Evolutionary conservation across 1,140 invertebrate species (phyloP), one percentile per base, ranked within the genome.

Genomic region (Drosophila triauraria): DNA sequence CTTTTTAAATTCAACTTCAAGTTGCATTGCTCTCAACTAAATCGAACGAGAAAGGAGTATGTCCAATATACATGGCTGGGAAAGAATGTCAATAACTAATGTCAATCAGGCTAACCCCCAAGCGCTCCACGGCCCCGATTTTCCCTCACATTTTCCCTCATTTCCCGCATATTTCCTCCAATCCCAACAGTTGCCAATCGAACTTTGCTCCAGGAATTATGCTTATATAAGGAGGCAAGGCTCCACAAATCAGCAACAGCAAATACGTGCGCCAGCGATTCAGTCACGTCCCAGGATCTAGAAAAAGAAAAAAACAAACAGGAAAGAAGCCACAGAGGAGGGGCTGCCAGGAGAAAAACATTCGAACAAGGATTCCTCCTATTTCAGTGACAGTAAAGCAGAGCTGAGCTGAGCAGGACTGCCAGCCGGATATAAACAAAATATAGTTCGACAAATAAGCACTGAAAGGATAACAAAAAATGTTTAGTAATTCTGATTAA

Each of bases 231-330:
- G 61, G 48, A 53, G 76, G 64, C 43, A 44, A 58, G 68, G 68
- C 20, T 69, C 68, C 64, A 72, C 69, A 72, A 72, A 72, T 71
- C 69, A 72, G 74, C 61, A 67, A 44, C 75, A 60, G 63, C 75
- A 91, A 91, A 91, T 88, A 91, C 87, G 72, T 80, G 75, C 61
- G 67, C 71, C 79, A 69, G 72, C 75, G 75, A 68, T 84, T 81
- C 69, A 80, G 83, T 81, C 87, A 91, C 87, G 87, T 91, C 74
- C 82, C 64, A 78, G 57, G 61, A 75, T 59, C 17, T 10, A 50
- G 51, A 68, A 70, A 59, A 63, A 78, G n/a, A n/a, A 40, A 54
- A 67, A 48, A 64, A 35, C 20, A 20, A 15, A 12, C 20, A 35
- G 7, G 4, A 27, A 48, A 53, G 6, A 20, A 30, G 25, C 27